Evolutionary conservation across 2,888 invertebrate genomes (phyloP).

Genomic region (Cephus sareptanus): DNA sequence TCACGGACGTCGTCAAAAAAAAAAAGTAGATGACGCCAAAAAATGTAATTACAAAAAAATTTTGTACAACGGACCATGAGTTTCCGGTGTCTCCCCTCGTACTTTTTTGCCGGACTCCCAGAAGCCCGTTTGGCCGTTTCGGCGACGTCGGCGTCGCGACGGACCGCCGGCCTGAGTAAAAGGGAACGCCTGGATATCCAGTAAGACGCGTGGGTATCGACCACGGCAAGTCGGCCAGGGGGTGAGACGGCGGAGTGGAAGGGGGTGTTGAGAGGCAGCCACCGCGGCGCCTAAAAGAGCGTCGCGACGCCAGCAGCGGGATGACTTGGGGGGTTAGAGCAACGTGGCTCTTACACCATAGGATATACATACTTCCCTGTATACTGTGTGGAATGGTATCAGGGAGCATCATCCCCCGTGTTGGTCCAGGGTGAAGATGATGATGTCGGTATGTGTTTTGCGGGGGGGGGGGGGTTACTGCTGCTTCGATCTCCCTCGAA

Average conservation of each 20-base stretch:
- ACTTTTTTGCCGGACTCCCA: background rate
- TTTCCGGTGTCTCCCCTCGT: background rate
- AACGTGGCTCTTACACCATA: conserved; percentile 38
- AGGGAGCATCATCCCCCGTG: background rate
- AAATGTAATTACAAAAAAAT: too few species aligned
- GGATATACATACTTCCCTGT: background rate
- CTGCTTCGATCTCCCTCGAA: background rate
- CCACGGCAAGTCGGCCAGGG: conserved; percentile 11
- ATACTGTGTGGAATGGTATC: background rate
- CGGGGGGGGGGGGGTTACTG: background rate
- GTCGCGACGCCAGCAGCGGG: conserved; percentile 31
- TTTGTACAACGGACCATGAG: background rate
- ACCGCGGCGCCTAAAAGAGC: conserved; percentile 50
- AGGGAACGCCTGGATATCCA: conserved; percentile 22
- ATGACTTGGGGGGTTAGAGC: conserved; percentile 16
- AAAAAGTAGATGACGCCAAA: too few species aligned
- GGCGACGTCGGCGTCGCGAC: background rate
- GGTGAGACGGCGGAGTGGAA: conserved; percentile 8
- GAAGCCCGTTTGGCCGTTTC: background rate
- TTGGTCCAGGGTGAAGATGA: conserved; percentile 29
- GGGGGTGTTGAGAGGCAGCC: conserved; percentile 37
- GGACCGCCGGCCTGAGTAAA: conserved; percentile 1
- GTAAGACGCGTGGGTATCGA: conserved; percentile 39
- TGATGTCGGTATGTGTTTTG: conserved; percentile 29
- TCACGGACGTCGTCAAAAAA: background rate